Percentiles rank a stretch among this genome's conserved stretches.
Conservation (phyloP, 2,797 vertebrate species). For the Fringilla coelebs region DNA sequence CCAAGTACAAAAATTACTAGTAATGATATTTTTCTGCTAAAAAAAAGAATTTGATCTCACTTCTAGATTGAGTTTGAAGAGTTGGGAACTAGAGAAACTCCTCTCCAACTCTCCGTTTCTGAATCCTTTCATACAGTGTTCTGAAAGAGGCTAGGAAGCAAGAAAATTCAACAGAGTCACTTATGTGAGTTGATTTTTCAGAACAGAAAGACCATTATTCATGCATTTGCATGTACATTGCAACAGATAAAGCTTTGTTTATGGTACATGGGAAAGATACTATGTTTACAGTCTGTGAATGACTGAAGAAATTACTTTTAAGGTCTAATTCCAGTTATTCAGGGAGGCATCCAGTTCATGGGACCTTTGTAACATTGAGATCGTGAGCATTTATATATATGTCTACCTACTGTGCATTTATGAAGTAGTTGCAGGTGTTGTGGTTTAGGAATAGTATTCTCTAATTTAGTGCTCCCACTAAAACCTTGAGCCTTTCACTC, state of each 20-base stretch:
- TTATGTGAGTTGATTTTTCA: background rate
- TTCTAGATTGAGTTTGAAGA: background rate
- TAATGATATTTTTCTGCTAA: background rate
- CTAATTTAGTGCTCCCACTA: background rate
- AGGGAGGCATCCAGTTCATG: background rate
- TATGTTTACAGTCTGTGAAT: background rate
- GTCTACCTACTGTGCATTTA: background rate
- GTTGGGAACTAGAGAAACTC: background rate
- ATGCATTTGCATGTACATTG: background rate
- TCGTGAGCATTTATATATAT: background rate
- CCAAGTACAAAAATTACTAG: background rate
- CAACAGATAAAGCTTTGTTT: background rate
- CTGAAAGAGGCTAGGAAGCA: background rate
- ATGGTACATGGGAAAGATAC: background rate
- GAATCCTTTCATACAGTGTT: background rate
- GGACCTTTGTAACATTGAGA: background rate
- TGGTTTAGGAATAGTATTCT: background rate
- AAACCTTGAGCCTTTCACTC: background rate
- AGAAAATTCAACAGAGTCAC: background rate
- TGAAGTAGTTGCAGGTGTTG: background rate
- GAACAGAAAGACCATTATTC: background rate
- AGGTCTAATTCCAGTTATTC: background rate
- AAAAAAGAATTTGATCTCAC: background rate
- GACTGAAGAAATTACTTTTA: background rate
- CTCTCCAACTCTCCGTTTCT: background rate